phyloP scores from a whole-genome alignment of 2,113 vertebrate genomes.

The Camelus dromedarius region DNA sequence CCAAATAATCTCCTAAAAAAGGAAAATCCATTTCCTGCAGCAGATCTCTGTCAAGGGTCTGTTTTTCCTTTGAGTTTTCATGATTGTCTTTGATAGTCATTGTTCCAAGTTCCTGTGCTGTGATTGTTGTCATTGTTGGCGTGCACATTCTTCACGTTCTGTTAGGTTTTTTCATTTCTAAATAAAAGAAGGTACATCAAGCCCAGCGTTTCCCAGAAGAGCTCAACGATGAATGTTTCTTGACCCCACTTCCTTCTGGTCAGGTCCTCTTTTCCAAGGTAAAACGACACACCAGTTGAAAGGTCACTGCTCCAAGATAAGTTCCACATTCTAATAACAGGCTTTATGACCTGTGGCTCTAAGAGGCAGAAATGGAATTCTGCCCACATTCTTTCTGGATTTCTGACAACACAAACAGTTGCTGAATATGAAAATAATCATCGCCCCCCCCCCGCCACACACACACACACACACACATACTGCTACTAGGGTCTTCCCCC shows the following conservation, averaged over 20 bases:
- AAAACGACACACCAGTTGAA: background rate
- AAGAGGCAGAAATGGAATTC: background rate
- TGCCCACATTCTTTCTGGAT: background rate
- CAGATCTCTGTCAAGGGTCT: background rate
- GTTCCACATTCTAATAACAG: background rate
- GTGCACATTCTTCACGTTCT: background rate
- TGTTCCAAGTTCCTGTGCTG: background rate
- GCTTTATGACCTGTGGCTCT: background rate
- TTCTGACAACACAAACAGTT: background rate
- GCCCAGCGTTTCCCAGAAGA: background rate
- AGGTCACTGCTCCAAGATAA: background rate
- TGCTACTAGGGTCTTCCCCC: background rate
- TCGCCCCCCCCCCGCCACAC: background rate
- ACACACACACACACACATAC: background rate
- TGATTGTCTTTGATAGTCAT: background rate
- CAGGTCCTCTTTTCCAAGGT: background rate
- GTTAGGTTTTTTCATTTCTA: background rate
- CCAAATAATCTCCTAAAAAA: slow-evolving; percentile 21
- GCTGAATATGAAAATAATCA: background rate
- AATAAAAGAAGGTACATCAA: background rate
- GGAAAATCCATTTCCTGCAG: background rate
- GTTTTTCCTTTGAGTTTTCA: background rate
- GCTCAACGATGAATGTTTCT: background rate
- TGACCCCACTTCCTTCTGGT: background rate
- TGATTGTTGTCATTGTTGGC: background rate